Percentiles rank a stretch among this genome's conserved stretches.
Conservation (phyloP, 2,797 vertebrate species). For the Moxostoma hubbsi region DNA sequence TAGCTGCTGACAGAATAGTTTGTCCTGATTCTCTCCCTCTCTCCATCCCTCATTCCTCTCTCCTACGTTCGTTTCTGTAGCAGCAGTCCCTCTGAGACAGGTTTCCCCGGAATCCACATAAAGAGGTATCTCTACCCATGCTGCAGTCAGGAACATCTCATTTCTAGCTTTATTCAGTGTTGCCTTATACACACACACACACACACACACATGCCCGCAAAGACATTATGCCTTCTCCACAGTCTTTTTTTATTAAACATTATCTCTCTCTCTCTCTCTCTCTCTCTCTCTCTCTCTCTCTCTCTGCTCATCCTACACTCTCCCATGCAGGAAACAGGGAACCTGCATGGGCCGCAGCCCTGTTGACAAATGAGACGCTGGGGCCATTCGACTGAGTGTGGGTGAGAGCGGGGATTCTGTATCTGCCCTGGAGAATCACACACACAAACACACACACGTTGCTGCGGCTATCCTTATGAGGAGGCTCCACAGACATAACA, state of each 20-base stretch:
- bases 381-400: constrained; percentile 75
- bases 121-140: constrained; percentile 94
- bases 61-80: constrained; percentile 77
- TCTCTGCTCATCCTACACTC: constrained; percentile 49
- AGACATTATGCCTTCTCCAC: constrained; percentile 52
- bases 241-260: constrained; percentile 81
- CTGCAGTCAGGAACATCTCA: constrained; percentile 83
- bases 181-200: constrained; percentile 65
- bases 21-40: constrained; percentile 75
- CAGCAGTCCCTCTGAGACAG: constrained; percentile 88
- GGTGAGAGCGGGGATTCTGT: constrained; percentile 66
- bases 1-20: constrained; percentile 85
- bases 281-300: neutral
- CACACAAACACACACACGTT: too few species aligned
- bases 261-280: constrained; percentile 56
- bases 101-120: constrained; percentile 94
- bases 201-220: constrained; percentile 51
- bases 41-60: constrained; percentile 67
- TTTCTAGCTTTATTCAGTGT: constrained; percentile 77
- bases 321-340: constrained; percentile 62
- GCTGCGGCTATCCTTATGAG: too few species aligned
- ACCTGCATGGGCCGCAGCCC: constrained; percentile 76
- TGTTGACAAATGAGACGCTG: constrained; percentile 82
- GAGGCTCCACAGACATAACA: too few species aligned
- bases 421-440: constrained; percentile 41